Percentiles rank a stretch among this genome's conserved stretches.
These are phyloP conservation scores for Isaurus tuberculatus DNA, from an alignment of 92 coral and sea anemone genomes.

Conservation along the genomic window DNA sequence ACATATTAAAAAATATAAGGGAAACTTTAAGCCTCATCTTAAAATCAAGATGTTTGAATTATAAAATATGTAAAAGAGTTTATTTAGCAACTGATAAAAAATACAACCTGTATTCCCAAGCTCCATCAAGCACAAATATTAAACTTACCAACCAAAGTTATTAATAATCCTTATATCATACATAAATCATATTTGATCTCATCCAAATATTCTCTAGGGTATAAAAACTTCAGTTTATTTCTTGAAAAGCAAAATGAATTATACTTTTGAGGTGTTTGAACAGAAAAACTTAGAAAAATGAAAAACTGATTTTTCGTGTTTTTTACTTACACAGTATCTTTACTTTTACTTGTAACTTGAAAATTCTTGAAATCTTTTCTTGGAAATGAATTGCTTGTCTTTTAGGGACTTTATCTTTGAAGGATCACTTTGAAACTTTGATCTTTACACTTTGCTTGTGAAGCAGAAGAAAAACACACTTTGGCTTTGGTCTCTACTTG, in stretches of 20 bases:
- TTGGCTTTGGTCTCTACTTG: slow-evolving; percentile 48
- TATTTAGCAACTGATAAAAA: not conserved
- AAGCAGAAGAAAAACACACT: slow-evolving; percentile 22
- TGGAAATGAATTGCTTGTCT: slow-evolving; percentile 22
- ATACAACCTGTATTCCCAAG: not conserved
- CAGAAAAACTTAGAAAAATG: not conserved
- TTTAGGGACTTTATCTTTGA: slow-evolving; percentile 36
- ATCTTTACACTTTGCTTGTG: slow-evolving; percentile 46
- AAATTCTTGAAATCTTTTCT: slow-evolving; percentile 38
- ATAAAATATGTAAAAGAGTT: too few relatives aligned
- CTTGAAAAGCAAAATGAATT: not conserved
- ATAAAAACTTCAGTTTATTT: not conserved
- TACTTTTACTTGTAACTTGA: slow-evolving; percentile 49
- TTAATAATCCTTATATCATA: not conserved
- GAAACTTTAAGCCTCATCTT: too few relatives aligned
- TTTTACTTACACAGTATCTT: slow-evolving; percentile 23
- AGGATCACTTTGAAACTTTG: slow-evolving; percentile 40
- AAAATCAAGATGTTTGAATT: too few relatives aligned
- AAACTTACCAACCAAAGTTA: not conserved
- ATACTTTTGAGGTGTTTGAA: not conserved
- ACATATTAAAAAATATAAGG: too few relatives aligned
- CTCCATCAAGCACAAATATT: not conserved
- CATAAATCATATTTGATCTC: not conserved
- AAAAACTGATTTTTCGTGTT: not conserved
- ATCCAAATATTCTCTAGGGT: too few relatives aligned